These are phyloP conservation scores for Drosophila lowei DNA, from an alignment of 1,140 invertebrate species.

Conservation along the genomic window DNA sequence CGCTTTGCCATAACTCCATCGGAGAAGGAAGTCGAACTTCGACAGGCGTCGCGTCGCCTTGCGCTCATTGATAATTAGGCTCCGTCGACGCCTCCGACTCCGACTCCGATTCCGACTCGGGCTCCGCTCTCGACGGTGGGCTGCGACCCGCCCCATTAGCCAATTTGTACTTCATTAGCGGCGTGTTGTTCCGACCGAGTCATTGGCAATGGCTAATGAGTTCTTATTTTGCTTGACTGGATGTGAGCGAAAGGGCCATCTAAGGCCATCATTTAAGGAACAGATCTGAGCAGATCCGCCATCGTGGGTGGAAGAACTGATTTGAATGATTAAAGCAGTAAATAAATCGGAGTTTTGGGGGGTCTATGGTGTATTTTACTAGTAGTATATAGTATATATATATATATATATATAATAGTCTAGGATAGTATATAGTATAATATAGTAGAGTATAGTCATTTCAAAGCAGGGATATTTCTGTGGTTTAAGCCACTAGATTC, in stretches of 20 bases:
- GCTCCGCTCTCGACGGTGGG: not conserved
- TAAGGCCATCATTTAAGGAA: too few species aligned
- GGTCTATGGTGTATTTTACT: too few species aligned
- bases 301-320: too few species aligned
- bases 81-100: slow-evolving; percentile 18
- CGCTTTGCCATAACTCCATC: slow-evolving; percentile 41
- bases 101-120: not conserved
- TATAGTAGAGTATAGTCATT: too few species aligned
- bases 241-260: slow-evolving; percentile 8
- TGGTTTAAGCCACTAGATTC: too few species aligned
- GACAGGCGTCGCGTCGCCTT: slow-evolving; percentile 28
- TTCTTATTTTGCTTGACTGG: slow-evolving; percentile 26
- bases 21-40: slow-evolving; percentile 34
- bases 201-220: slow-evolving; percentile 42
- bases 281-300: too few species aligned
- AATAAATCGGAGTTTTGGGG: too few species aligned
- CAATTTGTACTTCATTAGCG: slow-evolving; percentile 80
- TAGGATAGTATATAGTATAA: too few species aligned
- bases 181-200: slow-evolving; percentile 18
- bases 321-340: too few species aligned
- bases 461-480: too few species aligned
- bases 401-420: too few species aligned
- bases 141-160: slow-evolving; percentile 54
- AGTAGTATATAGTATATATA: too few species aligned
- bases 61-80: slow-evolving; percentile 71